phyloP scores from a whole-genome alignment of 2,888 invertebrate species.

The Spicauda simplicius region DNA sequence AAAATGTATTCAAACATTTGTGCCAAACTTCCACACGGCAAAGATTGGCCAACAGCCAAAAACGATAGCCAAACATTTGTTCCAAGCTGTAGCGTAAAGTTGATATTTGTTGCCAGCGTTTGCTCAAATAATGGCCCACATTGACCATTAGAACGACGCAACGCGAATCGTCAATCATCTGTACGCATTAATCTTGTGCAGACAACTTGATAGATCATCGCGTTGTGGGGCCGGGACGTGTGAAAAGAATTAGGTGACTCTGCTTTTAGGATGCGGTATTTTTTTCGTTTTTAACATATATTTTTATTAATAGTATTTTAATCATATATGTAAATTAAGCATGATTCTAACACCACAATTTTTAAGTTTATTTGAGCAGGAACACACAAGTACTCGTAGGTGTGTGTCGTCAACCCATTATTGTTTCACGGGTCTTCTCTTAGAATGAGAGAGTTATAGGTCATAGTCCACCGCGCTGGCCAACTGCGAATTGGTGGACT shows the following conservation, averaged over 20 bases:
- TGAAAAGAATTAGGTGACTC: conserved; percentile 38
- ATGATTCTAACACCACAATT: too few species aligned
- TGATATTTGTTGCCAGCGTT: conserved; percentile 42
- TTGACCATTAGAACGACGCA: conserved; percentile 71
- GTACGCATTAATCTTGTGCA: conserved; percentile 83
- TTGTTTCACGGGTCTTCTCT: too few species aligned
- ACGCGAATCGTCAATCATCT: conserved; percentile 83
- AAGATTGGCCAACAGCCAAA: background rate
- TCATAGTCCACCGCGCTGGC: too few species aligned
- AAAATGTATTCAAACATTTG: conserved; percentile 25
- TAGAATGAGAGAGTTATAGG: too few species aligned
- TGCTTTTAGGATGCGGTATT: conserved; percentile 35
- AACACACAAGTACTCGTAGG: too few species aligned
- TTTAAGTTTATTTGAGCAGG: too few species aligned
- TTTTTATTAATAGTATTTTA: background rate
- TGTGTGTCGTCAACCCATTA: too few species aligned
- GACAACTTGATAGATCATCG: conserved; percentile 85
- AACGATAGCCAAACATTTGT: conserved; percentile 32
- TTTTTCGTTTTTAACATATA: background rate
- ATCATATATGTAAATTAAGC: too few species aligned
- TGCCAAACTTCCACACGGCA: background rate
- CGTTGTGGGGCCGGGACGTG: conserved; percentile 56
- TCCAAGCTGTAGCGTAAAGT: conserved; percentile 1
- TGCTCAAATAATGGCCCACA: conserved; percentile 61
- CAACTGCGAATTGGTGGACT: too few species aligned